A percentile compares a stretch with the other conserved stretches of the same genome.
These are phyloP conservation scores for Labia minor DNA, from an alignment of 2,888 invertebrate species.

Conservation along the genomic window DNA sequence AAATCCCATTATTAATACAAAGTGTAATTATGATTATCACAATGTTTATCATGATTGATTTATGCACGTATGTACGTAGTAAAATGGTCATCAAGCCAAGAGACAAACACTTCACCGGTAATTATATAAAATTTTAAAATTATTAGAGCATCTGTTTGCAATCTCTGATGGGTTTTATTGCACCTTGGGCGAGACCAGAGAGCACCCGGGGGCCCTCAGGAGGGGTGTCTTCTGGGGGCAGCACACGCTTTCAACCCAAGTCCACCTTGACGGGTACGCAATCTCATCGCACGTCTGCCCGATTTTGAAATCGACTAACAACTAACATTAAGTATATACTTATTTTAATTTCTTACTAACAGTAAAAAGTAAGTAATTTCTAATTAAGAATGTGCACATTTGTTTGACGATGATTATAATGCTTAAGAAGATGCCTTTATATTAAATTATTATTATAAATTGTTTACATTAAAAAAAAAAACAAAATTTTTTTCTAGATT, in stretches of 20 bases:
- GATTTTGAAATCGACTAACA: too few relatives aligned
- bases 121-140: slow-evolving; percentile 28
- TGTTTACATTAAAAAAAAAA: too few relatives aligned
- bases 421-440: too few relatives aligned
- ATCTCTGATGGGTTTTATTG: slow-evolving; percentile 15
- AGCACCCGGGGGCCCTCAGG: background rate
- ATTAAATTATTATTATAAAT: too few relatives aligned
- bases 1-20: slow-evolving; percentile 86
- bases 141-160: slow-evolving; percentile 22
- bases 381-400: background rate
- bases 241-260: background rate
- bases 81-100: slow-evolving; percentile 55
- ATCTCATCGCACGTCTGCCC: too few relatives aligned
- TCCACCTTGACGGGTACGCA: too few relatives aligned
- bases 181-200: background rate
- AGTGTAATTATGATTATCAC: slow-evolving; percentile 94
- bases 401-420: background rate
- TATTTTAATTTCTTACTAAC: too few relatives aligned
- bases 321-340: too few relatives aligned
- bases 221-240: too few relatives aligned
- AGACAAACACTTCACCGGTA: slow-evolving; percentile 78
- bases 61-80: slow-evolving; percentile 79
- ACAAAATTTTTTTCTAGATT: slow-evolving; percentile 55
- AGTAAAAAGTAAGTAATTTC: background rate
- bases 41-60: slow-evolving; percentile 90